A percentile compares a stretch with the other conserved stretches of the same genome.
Conservation (phyloP, 2,113 vertebrate species). For the Pteronura brasiliensis region DNA sequence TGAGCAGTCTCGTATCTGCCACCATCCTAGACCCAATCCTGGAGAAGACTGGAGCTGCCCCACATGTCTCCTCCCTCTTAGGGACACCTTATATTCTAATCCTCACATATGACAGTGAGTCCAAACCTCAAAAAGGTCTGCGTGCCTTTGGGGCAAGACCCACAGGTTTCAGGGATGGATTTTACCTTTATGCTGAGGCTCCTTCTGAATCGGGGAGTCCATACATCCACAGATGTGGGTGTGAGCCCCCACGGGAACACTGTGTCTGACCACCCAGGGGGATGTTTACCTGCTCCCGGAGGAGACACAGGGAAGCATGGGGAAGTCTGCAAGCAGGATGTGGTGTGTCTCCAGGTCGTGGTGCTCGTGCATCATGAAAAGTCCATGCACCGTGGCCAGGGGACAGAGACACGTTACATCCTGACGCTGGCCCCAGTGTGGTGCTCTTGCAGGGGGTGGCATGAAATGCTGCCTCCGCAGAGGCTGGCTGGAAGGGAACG, state of each 20-base stretch:
- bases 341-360: neutral
- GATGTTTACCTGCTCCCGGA: fast-evolving
- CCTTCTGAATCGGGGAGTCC: fast-evolving
- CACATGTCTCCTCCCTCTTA: no score
- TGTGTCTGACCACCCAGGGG: neutral
- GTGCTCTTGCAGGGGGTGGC: neutral
- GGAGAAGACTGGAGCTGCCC: neutral
- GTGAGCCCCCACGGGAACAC: fast-evolving
- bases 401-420: neutral
- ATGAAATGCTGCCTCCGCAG: fast-evolving
- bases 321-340: neutral
- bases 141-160: neutral
- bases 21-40: fast-evolving
- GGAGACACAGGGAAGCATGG: neutral
- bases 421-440: fast-evolving
- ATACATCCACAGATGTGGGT: neutral
- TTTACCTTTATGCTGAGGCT: neutral
- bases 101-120: no score
- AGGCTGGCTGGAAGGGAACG: neutral
- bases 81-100: no score
- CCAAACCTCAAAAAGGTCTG: no score
- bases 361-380: neutral
- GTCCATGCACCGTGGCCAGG: neutral
- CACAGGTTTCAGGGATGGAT: neutral
- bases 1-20: neutral